Conservation (phyloP, 2,888 invertebrate species). For the Drosophila imparisetae region DNA sequence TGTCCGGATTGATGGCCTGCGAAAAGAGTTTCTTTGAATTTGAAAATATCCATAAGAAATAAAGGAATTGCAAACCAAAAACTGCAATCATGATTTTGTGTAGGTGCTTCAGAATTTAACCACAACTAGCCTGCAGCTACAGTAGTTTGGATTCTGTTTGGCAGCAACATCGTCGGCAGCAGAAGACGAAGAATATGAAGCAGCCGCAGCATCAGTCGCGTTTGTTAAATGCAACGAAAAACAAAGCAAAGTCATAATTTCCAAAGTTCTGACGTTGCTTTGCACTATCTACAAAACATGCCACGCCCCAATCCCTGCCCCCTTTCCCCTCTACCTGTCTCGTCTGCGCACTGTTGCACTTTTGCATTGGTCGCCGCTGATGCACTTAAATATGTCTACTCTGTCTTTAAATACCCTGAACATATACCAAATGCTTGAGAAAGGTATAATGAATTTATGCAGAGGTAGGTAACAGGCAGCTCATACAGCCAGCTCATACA, state of each 20-base stretch:
- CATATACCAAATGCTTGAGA: neutral
- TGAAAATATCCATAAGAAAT: neutral
- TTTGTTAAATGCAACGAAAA: slow-evolving; percentile 57
- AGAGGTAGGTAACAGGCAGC: neutral
- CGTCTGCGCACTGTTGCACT: slow-evolving; percentile 25
- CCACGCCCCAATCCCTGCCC: neutral
- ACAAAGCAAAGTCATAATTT: slow-evolving; percentile 78
- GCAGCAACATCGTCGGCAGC: slow-evolving; percentile 21
- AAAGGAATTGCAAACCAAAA: neutral
- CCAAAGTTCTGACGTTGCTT: slow-evolving; percentile 71
- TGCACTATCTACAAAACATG: slow-evolving; percentile 39
- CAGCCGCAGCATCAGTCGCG: slow-evolving; percentile 14
- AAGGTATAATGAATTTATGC: neutral
- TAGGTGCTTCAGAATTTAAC: slow-evolving; percentile 47
- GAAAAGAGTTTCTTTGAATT: neutral
- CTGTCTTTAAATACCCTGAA: slow-evolving; percentile 46
- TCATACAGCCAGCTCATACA: neutral
- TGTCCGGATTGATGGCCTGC: neutral
- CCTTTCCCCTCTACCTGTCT: neutral
- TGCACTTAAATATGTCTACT: slow-evolving; percentile 75
- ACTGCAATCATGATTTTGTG: slow-evolving; percentile 6
- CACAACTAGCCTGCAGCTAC: slow-evolving; percentile 28
- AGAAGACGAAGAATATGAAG: neutral
- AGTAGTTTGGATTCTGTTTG: slow-evolving; percentile 9
- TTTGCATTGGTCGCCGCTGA: slow-evolving; percentile 22